Evolutionary conservation across 2,888 invertebrate genomes (phyloP).

Genomic region (Cinara cedri): DNA sequence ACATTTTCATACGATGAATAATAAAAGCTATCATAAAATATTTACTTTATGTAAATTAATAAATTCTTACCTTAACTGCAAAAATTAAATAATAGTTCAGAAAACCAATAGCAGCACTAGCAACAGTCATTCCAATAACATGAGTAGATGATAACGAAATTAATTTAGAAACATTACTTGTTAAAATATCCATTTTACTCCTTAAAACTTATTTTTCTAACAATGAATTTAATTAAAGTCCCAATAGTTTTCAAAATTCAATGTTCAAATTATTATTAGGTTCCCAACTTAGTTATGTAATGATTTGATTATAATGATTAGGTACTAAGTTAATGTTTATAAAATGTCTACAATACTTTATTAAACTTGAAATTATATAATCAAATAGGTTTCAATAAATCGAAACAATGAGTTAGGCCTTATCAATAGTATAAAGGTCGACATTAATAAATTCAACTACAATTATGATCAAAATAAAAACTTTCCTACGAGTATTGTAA

Average conservation of each 20-base stretch:
- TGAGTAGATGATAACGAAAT: background rate
- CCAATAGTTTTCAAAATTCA: no score
- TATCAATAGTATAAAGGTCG: conserved; percentile 16
- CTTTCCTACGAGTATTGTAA: no score
- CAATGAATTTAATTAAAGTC: no score
- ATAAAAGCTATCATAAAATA: background rate
- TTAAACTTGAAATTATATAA: no score
- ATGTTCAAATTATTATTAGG: no score
- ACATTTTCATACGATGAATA: no score
- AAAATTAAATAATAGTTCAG: conserved; percentile 40
- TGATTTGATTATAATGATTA: no score
- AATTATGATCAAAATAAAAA: no score
- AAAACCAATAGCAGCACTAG: conserved; percentile 31
- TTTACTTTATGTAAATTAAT: background rate
- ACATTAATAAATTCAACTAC: background rate
- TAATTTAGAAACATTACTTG: conserved; percentile 5
- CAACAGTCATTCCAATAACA: conserved; percentile 31
- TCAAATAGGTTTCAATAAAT: background rate
- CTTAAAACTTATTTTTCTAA: no score
- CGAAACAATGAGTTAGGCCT: background rate
- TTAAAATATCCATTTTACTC: conserved; percentile 25
- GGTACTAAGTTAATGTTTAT: no score
- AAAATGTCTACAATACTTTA: no score
- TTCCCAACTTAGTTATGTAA: no score
- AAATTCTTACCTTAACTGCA: conserved; percentile 40